Percentiles rank a stretch among this genome's conserved stretches.
Conservation (phyloP, 1,140 invertebrate species). For the Lordiphosa collinella region DNA sequence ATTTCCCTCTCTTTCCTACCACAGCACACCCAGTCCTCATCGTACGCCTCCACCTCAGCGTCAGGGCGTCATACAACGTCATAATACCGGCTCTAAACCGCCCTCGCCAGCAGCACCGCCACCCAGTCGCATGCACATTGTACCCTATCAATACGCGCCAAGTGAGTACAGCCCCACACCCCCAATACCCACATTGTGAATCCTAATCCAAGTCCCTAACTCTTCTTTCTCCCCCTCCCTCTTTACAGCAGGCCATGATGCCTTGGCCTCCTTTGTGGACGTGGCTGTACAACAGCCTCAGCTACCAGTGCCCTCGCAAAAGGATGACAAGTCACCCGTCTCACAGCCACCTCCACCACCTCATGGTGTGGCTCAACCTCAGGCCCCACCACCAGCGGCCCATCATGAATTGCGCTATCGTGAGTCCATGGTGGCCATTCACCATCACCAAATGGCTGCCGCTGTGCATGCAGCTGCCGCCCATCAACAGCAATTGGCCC, state of each 20-base stretch:
- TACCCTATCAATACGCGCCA: conserved; percentile 81
- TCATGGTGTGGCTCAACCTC: conserved; percentile 36
- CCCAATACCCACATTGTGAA: neutral
- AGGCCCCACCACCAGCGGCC: conserved; percentile 36
- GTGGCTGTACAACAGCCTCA: conserved; percentile 91
- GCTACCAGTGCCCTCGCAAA: conserved; percentile 86
- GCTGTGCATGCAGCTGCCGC: conserved; percentile 24
- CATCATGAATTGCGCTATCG: conserved; percentile 72
- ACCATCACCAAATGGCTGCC: conserved; percentile 80
- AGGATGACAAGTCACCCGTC: conserved; percentile 59
- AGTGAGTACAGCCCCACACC: conserved; percentile 48
- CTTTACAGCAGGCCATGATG: conserved; percentile 85
- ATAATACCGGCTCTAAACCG: conserved; percentile 54
- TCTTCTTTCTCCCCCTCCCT: conserved; percentile 5
- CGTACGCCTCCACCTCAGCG: conserved; percentile 81
- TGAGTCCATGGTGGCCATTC: conserved; percentile 55
- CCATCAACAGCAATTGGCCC: conserved; percentile 55
- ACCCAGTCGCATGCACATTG: conserved; percentile 64
- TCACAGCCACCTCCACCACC: conserved; percentile 39
- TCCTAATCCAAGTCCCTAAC: neutral
- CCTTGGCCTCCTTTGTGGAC: conserved; percentile 91
- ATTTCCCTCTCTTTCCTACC: neutral
- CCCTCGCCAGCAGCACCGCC: conserved; percentile 77
- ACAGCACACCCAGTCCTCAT: conserved; percentile 80
- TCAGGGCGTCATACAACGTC: conserved; percentile 39